phyloP scores from a whole-genome alignment of 2,888 invertebrate species.

The Hartigia nigra region DNA sequence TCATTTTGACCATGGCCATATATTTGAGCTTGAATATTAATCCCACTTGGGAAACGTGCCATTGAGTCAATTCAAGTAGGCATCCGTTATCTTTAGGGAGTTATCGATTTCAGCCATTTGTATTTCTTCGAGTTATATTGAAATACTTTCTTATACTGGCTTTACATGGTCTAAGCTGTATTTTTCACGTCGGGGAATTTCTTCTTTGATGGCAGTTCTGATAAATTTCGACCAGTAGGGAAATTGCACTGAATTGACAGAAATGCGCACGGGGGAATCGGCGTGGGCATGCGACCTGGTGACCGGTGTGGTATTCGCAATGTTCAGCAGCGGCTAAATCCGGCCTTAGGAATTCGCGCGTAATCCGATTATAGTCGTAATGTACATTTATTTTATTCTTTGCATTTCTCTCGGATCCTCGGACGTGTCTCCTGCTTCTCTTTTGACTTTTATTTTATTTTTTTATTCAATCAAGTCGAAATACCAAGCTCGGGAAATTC shows the following conservation, averaged over 20 bases:
- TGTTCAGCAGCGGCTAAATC: not conserved
- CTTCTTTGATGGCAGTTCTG: not conserved
- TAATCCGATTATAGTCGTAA: not conserved
- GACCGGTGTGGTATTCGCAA: not conserved
- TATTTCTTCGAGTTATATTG: not conserved
- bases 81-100: not conserved
- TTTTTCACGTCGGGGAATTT: not conserved
- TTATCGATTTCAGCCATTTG: not conserved
- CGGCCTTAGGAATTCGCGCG: not conserved
- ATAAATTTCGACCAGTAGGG: not conserved
- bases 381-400: not conserved
- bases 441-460: not conserved
- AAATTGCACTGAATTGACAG: not conserved
- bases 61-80: not conserved
- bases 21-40: not conserved
- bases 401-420: not conserved
- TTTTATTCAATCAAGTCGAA: not conserved
- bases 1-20: not conserved
- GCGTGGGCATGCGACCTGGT: not conserved
- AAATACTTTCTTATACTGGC: not conserved
- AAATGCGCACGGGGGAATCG: not conserved
- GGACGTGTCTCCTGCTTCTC: not conserved
- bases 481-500: not conserved
- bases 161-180: not conserved
- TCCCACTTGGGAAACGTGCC: no score